Base-by-base conservation (phyloP, 2,797 vertebrate genomes). In the Poeciliopsis presidionis region DNA sequence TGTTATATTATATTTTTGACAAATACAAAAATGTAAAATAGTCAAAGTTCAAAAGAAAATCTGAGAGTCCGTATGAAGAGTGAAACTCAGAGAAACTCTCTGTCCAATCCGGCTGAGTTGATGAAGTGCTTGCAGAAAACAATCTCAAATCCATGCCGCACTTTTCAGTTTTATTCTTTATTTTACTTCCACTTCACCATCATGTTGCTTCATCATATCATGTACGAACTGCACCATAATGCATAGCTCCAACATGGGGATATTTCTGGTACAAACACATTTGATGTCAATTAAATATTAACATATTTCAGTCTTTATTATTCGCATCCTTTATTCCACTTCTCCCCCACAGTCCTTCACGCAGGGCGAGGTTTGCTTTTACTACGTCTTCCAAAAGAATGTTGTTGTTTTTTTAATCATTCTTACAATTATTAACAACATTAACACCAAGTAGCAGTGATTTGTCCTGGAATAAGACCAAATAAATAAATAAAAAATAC, bases 401-500 rank as follows among this genome's bases (percentile, higher is more conserved):
- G n/a, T 28, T 57, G 13, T 14, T 45, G 0, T 3, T 3, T 45
- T 14, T 14, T 46, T 47, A 6, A 14, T 6, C 4, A 4, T 16
- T 59, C 13, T 16, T 59, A 59, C n/a, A 28, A 30, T 59, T 59
- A 59, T 28, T 30, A n/a, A 28, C 9, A 30, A 30, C 30, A 30
- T 30, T 30, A 14, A 28, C 6, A 59, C 28, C n/a, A 30, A 59
- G 53, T 57, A 28, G 28, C 28, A 30, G 13, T 30, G 28, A 9
- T 25, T 25, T 74, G 61, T 79, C 41, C 59, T 47, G 82, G 28
- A 69, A 74, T 3, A 43, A 72, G 12, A 51, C 18, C 1, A 51
- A 20, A 51, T 20, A 20, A 25, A 51, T 30, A 30, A 30, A 30
- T 22, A 51, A 55, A n/a, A 2, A 13, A 61, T 8, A 63, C 30